Evolutionary conservation across 1,140 invertebrate genomes (phyloP).

Genomic region (Musca vetustissima): DNA sequence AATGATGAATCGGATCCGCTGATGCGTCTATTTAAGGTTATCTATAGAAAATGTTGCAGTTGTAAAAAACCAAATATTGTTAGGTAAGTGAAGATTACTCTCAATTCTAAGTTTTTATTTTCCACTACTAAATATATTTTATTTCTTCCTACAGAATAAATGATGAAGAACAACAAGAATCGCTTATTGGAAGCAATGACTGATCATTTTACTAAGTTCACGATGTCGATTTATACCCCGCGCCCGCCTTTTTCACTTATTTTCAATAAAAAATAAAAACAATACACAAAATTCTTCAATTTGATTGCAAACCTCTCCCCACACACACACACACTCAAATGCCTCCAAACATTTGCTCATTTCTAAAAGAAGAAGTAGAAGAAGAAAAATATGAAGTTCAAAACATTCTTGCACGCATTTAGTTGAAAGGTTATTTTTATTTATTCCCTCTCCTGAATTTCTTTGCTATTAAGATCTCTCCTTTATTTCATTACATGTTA

Average conservation of each 20-base stretch:
- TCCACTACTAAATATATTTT: not conserved
- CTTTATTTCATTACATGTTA: too few relatives aligned
- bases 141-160: constrained; percentile 61
- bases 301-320: constrained; percentile 18
- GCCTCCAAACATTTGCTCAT: too few relatives aligned
- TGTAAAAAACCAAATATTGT: constrained; percentile 59
- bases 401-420: too few relatives aligned
- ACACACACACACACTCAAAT: too few relatives aligned
- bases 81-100: too few relatives aligned
- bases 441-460: too few relatives aligned
- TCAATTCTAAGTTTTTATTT: not conserved
- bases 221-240: not conserved
- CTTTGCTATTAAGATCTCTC: too few relatives aligned
- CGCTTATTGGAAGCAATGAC: constrained; percentile 64
- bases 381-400: too few relatives aligned
- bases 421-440: too few relatives aligned
- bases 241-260: not conserved
- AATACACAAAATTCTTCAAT: not conserved
- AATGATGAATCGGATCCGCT: constrained; percentile 87
- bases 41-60: constrained; percentile 61
- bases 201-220: constrained; percentile 9
- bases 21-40: constrained; percentile 64
- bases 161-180: constrained; percentile 73
- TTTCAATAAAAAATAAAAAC: constrained; percentile 33
- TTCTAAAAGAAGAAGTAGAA: too few relatives aligned